These are phyloP conservation scores for Oxyteleia sp. DNA, from an alignment of 2,888 invertebrate species.

Conservation along the genomic window DNA sequence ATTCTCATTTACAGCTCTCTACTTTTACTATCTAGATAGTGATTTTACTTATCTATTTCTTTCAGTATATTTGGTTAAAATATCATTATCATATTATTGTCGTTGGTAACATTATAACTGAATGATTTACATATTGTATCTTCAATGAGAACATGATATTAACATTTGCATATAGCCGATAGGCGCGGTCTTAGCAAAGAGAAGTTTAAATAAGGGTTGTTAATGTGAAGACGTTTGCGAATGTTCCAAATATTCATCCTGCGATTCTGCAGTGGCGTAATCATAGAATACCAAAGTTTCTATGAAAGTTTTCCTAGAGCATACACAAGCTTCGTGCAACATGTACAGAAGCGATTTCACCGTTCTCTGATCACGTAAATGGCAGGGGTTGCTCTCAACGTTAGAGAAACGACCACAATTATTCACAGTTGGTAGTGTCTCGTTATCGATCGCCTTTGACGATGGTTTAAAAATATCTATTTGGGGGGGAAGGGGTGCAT, in stretches of 20 bases:
- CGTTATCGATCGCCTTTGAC: conserved; percentile 79
- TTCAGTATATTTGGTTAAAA: too few species aligned
- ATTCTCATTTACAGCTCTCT: too few species aligned
- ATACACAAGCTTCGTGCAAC: conserved; percentile 28
- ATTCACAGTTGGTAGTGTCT: conserved; percentile 56
- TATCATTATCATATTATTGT: too few species aligned
- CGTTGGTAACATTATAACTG: too few species aligned
- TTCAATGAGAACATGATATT: neutral
- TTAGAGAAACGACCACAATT: conserved; percentile 47
- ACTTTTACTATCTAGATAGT: too few species aligned
- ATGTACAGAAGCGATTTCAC: conserved; percentile 36
- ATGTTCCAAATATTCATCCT: neutral
- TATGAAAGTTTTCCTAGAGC: conserved; percentile 11
- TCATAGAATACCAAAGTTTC: conserved; percentile 19
- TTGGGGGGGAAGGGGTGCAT: conserved; percentile 74
- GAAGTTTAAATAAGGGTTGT: conserved; percentile 12
- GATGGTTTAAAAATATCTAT: conserved; percentile 81
- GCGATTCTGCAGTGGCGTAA: conserved; percentile 2
- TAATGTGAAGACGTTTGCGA: conserved; percentile 13
- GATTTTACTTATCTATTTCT: too few species aligned
- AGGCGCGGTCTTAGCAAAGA: neutral
- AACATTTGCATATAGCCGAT: conserved; percentile 6
- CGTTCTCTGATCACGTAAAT: conserved; percentile 51
- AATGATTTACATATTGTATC: too few species aligned
- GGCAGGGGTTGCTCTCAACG: conserved; percentile 35